A percentile compares a stretch with the other conserved stretches of the same genome.
phyloP scores from a whole-genome alignment of 2,888 invertebrate species.

The Anoncus sp. region DNA sequence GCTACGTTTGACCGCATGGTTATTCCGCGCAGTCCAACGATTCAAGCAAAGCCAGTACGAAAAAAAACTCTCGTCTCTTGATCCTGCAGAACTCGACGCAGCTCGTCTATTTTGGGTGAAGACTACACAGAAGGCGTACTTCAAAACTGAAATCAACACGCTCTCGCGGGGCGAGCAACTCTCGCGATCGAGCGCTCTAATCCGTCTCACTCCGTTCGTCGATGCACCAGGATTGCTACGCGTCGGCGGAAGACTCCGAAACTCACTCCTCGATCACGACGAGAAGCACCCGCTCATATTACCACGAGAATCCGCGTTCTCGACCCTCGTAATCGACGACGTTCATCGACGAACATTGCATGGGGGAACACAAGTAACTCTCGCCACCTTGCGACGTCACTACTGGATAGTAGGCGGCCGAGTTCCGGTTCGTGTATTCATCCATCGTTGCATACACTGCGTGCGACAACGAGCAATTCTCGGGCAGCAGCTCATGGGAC shows the following conservation, averaged over 20 bases:
- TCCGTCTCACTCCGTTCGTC: slow-evolving; percentile 29
- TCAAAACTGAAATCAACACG: slow-evolving; percentile 16
- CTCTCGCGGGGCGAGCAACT: slow-evolving; percentile 6
- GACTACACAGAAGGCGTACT: slow-evolving; percentile 29
- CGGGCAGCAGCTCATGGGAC: slow-evolving; percentile 34
- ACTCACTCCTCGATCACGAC: slow-evolving; percentile 49
- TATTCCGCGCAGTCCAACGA: background rate
- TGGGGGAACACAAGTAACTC: slow-evolving; percentile 49
- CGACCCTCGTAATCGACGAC: slow-evolving; percentile 48
- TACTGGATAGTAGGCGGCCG: slow-evolving; percentile 56
- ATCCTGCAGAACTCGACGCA: slow-evolving; percentile 6
- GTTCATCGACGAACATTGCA: slow-evolving; percentile 46
- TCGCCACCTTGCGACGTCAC: slow-evolving; percentile 25
- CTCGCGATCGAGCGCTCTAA: slow-evolving; percentile 31
- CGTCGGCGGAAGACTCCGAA: slow-evolving; percentile 54
- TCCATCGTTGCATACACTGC: slow-evolving; percentile 44
- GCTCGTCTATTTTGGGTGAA: slow-evolving; percentile 42
- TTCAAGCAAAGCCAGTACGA: no score
- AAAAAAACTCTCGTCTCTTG: no score
- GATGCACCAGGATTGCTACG: slow-evolving; percentile 36
- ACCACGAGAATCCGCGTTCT: slow-evolving; percentile 35
- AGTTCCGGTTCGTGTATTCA: slow-evolving; percentile 31
- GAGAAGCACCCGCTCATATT: slow-evolving; percentile 44
- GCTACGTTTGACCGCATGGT: slow-evolving; percentile 23
- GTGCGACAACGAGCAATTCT: slow-evolving; percentile 21